Evolutionary conservation across 2,888 invertebrate genomes (phyloP).

Genomic region (Yponomeuta evonymella): DNA sequence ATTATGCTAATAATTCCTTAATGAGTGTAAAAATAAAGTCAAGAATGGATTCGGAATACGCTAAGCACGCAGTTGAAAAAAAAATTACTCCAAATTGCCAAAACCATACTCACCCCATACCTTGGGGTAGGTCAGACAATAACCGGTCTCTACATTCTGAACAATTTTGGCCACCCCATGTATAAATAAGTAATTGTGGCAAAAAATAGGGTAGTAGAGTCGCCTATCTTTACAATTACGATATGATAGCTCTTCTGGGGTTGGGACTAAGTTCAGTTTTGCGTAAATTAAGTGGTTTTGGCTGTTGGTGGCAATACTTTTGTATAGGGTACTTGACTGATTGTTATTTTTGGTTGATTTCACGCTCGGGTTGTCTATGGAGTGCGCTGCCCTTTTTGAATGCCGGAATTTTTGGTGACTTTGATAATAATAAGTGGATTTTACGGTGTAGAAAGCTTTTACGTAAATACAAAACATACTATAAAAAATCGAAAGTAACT

Average conservation of each 20-base stretch:
- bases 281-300: too few species aligned
- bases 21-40: too few species aligned
- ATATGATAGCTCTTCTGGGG: too few species aligned
- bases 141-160: background rate
- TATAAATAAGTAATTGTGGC: background rate
- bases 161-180: background rate
- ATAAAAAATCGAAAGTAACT: too few species aligned
- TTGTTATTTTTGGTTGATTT: constrained; percentile 38
- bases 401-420: background rate
- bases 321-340: constrained; percentile 35
- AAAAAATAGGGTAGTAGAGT: background rate
- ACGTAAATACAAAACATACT: too few species aligned
- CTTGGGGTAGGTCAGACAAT: background rate
- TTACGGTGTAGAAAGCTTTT: background rate
- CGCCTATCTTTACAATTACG: too few species aligned
- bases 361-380: constrained; percentile 28
- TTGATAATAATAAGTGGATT: background rate
- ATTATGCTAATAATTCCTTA: too few species aligned
- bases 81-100: background rate
- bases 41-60: too few species aligned
- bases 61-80: too few species aligned
- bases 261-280: too few species aligned
- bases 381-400: constrained; percentile 36
- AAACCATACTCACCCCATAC: background rate
- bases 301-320: too few species aligned